These are phyloP conservation scores for Carollia perspicillata DNA, from an alignment of 2,113 vertebrate genomes.

Conservation along the genomic window DNA sequence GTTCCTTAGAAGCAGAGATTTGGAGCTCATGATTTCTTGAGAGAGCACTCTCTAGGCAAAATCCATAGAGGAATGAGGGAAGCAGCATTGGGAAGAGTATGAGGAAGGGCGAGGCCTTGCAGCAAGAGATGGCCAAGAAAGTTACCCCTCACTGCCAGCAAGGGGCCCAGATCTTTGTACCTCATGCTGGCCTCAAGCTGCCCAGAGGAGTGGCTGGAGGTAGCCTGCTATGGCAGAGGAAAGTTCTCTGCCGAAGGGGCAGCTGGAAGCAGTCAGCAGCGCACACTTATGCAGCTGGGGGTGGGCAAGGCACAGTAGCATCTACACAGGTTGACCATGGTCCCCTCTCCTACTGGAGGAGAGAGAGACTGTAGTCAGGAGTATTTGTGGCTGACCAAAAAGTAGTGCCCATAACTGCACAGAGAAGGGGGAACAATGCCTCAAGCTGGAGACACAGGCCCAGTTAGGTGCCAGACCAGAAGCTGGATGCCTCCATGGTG, in stretches of 20 bases:
- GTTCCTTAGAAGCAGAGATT: not conserved
- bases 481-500: rapidly evolving
- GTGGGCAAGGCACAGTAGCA: too few species aligned
- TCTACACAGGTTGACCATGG: too few species aligned
- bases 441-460: not conserved
- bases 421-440: not conserved
- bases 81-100: not conserved
- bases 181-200: rapidly evolving
- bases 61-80: not conserved
- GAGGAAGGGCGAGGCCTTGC: not conserved
- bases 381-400: not conserved
- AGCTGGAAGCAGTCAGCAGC: not conserved
- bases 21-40: not conserved
- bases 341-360: too few species aligned
- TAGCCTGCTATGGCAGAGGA: not conserved
- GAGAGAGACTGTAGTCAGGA: too few species aligned
- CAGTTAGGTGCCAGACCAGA: not conserved
- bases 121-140: not conserved
- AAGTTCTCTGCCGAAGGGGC: not conserved
- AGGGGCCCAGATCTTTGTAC: not conserved
- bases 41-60: not conserved
- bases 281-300: rapidly evolving
- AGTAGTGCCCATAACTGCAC: rapidly evolving
- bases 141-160: not conserved
- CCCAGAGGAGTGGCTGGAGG: not conserved